Conservation (phyloP, 2,113 vertebrate species). For the Neolamprologus toae region DNA sequence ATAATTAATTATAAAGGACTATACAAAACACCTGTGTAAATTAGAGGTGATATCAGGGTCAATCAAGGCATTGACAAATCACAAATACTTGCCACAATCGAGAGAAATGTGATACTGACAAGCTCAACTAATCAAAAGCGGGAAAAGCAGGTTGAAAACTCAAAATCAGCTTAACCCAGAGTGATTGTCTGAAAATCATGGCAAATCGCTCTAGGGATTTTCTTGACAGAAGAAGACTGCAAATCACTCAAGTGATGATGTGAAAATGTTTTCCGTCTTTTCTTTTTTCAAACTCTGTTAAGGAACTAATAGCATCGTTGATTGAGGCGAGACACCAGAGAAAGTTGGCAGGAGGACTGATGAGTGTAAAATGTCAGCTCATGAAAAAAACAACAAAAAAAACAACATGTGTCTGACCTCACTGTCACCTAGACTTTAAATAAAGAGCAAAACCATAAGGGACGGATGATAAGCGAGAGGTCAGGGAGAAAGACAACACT, state of each 20-base stretch:
- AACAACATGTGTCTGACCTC: background rate
- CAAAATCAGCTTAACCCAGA: background rate
- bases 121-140: background rate
- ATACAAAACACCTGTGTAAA: background rate
- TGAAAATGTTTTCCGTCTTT: background rate
- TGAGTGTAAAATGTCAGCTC: background rate
- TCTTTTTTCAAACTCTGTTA: background rate
- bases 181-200: background rate
- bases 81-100: background rate
- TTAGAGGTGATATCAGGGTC: background rate
- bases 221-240: background rate
- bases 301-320: background rate
- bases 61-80: background rate
- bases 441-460: slow-evolving; percentile 1
- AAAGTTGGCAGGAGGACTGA: background rate
- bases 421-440: background rate
- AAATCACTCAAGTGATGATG: background rate
- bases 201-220: background rate
- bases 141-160: background rate
- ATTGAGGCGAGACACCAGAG: background rate
- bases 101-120: background rate
- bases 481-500: slow-evolving; percentile 32
- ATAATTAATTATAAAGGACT: background rate
- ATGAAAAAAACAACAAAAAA: background rate
- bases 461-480: slow-evolving; percentile 4